Percentiles rank a stretch among this genome's conserved stretches.
These are phyloP conservation scores for Aphrophora alni DNA, from an alignment of 2,888 invertebrate genomes.

Conservation along the genomic window DNA sequence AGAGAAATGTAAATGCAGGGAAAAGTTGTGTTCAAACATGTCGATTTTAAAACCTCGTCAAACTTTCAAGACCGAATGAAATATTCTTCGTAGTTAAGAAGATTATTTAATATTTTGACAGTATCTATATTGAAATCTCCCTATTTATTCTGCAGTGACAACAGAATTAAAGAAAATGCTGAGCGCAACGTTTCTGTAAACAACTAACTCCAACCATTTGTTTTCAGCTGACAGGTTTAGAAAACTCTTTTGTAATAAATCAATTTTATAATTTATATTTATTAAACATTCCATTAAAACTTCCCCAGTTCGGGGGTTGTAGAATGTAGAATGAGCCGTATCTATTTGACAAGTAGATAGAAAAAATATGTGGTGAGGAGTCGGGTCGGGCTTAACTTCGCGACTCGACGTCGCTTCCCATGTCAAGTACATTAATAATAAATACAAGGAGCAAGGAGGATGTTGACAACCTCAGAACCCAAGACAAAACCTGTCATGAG, in stretches of 20 bases:
- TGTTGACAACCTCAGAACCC: not conserved
- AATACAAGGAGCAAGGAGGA: not conserved
- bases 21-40: too few species aligned
- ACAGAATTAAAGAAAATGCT: not conserved
- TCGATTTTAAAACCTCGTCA: too few species aligned
- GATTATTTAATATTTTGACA: not conserved
- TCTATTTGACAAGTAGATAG: not conserved
- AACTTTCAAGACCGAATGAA: too few species aligned
- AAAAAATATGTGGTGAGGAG: not conserved
- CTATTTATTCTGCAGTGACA: not conserved
- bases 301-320: not conserved
- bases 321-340: too few species aligned
- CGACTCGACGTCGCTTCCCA: not conserved
- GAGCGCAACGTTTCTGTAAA: not conserved
- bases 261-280: conserved; percentile 9
- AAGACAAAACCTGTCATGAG: not conserved
- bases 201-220: not conserved
- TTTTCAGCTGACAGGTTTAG: not conserved
- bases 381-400: not conserved
- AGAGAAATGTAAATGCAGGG: too few species aligned
- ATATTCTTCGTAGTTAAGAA: not conserved
- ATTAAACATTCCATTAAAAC: conserved; percentile 1
- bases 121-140: not conserved
- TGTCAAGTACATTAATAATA: not conserved
- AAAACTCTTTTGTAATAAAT: conserved; percentile 1